These are phyloP conservation scores for Eupithecia tripunctaria DNA, from an alignment of 2,888 invertebrate genomes.

Conservation along the genomic window DNA sequence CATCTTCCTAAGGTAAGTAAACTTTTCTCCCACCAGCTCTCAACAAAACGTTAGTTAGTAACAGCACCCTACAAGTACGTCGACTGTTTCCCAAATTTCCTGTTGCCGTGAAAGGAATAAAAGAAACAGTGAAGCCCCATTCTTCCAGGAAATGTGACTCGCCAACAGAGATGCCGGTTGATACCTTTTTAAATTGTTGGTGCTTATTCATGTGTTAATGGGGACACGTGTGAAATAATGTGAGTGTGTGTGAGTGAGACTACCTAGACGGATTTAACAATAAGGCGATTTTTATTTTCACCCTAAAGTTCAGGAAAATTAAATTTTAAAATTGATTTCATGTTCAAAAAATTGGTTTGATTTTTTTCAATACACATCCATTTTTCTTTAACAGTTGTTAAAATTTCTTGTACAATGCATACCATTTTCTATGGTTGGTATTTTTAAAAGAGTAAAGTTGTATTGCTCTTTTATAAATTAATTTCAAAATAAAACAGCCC, in stretches of 20 bases:
- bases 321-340: too few species aligned
- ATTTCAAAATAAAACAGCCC: constrained; percentile 44
- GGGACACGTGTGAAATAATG: constrained; percentile 1
- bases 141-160: constrained; percentile 37
- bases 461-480: constrained; percentile 22
- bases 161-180: constrained; percentile 30
- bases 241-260: background rate
- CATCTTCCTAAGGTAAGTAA: background rate
- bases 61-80: constrained; percentile 14
- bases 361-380: too few species aligned
- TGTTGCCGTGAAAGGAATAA: constrained; percentile 39
- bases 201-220: constrained; percentile 4
- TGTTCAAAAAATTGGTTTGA: too few species aligned
- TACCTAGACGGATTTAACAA: background rate
- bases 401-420: too few species aligned
- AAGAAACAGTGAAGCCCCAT: constrained; percentile 38
- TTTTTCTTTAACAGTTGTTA: too few species aligned
- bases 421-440: background rate
- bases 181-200: constrained; percentile 13
- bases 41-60: constrained; percentile 21
- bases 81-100: constrained; percentile 41
- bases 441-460: background rate
- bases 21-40: background rate
- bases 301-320: background rate
- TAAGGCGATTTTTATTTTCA: background rate